Evolutionary conservation across 2,113 vertebrate species (phyloP).

Genomic region (Entelurus aequoreus): DNA sequence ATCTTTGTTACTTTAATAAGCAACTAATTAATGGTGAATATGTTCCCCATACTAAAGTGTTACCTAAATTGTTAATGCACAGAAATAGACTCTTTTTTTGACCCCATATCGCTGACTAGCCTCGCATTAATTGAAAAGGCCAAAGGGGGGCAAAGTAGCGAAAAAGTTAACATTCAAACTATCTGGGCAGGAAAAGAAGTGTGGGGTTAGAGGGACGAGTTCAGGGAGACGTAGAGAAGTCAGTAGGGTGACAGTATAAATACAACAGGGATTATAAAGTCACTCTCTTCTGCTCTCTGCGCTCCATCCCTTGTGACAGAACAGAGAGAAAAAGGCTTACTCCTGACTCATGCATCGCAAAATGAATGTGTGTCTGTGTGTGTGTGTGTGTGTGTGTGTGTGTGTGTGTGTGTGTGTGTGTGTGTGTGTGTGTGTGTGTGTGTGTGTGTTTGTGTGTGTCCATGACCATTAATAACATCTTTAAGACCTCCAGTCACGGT

Average conservation of each 20-base stretch:
- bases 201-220: slow-evolving; percentile 32
- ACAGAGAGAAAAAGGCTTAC: slow-evolving; percentile 65
- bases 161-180: neutral
- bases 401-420: slow-evolving; percentile 35
- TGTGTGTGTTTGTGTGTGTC: slow-evolving; percentile 28
- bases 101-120: neutral
- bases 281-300: slow-evolving; percentile 65
- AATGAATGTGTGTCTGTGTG: slow-evolving; percentile 38
- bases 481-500: slow-evolving; percentile 40
- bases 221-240: slow-evolving; percentile 40
- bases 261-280: slow-evolving; percentile 68
- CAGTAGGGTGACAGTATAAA: slow-evolving; percentile 57
- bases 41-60: no score
- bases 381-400: slow-evolving; percentile 35
- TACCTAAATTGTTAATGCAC: no score
- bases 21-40: no score
- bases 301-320: slow-evolving; percentile 61
- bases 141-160: neutral
- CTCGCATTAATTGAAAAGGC: slow-evolving; percentile 2
- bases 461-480: slow-evolving; percentile 54
- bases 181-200: slow-evolving; percentile 11
- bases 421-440: slow-evolving; percentile 36
- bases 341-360: slow-evolving; percentile 59
- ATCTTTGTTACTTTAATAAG: no score
- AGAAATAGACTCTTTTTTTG: no score